These are phyloP conservation scores for Fragum whitleyi DNA, from an alignment of 2,888 invertebrate genomes.

Conservation along the genomic window DNA sequence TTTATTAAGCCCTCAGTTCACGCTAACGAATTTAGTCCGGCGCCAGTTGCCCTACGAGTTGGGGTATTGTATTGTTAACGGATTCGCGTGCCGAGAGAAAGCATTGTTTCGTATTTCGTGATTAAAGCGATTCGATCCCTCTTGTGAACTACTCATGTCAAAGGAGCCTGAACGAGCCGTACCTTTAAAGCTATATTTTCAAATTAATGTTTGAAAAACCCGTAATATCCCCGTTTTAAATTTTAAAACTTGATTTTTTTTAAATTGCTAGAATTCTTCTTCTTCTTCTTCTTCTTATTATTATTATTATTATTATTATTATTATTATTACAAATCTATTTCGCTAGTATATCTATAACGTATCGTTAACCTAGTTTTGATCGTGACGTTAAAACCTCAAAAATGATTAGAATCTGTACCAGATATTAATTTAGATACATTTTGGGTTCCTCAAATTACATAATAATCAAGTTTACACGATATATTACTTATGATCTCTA, in stretches of 20 bases:
- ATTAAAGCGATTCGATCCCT: constrained; percentile 7
- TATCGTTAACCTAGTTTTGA: too few species aligned
- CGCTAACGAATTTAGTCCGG: constrained; percentile 2
- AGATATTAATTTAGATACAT: neutral
- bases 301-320: too few species aligned
- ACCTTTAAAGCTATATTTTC: neutral
- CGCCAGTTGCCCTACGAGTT: neutral
- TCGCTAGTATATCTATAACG: too few species aligned
- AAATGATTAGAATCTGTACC: neutral
- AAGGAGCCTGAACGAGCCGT: neutral
- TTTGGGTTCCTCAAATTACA: neutral
- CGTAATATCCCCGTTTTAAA: too few species aligned
- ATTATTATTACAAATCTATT: too few species aligned
- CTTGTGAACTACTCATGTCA: constrained; percentile 3
- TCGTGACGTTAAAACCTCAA: neutral
- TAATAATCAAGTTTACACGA: too few species aligned
- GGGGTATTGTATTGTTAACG: constrained; percentile 7
- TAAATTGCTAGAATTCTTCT: too few species aligned
- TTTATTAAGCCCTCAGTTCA: neutral
- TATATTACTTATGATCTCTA: too few species aligned
- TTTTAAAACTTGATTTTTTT: too few species aligned
- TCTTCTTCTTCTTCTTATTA: too few species aligned
- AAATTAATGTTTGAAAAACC: too few species aligned
- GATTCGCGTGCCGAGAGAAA: constrained; percentile 13
- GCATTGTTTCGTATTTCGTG: constrained; percentile 26